Evolutionary conservation across 2,113 vertebrate species (phyloP).

Genomic region (Calidris pygmaea): DNA sequence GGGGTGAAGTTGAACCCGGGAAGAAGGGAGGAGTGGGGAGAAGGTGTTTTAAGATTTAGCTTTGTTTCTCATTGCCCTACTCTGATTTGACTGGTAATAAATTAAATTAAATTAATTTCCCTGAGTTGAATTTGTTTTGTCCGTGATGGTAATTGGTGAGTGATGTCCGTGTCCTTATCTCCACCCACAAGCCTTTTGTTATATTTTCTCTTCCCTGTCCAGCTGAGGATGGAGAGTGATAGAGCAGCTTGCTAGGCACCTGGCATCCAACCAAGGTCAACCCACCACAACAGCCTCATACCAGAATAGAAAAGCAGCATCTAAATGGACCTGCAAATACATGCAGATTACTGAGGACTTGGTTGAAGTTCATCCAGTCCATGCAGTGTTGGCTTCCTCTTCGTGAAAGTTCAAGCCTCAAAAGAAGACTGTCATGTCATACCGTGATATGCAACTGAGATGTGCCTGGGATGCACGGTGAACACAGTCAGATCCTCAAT

Average conservation of each 20-base stretch:
- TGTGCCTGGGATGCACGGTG: neutral
- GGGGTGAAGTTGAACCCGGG: neutral
- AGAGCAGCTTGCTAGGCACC: neutral
- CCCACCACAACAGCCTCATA: neutral
- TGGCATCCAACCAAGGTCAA: neutral
- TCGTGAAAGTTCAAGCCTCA: neutral
- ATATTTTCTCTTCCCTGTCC: neutral
- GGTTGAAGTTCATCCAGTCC: neutral
- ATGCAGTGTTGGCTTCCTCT: neutral
- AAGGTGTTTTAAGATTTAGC: neutral
- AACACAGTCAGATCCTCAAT: neutral
- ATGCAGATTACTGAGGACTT: neutral
- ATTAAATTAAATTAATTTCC: neutral
- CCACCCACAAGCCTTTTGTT: neutral
- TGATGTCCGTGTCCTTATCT: neutral
- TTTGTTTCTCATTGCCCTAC: neutral
- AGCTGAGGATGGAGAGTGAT: neutral
- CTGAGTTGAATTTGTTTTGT: neutral
- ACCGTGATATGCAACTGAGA: neutral
- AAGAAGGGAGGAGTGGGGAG: neutral
- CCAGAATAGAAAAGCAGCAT: neutral
- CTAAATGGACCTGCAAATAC: neutral
- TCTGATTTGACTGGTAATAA: neutral
- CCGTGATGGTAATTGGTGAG: neutral
- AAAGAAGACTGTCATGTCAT: neutral